Percentiles rank a stretch among this genome's conserved stretches.
phyloP scores from a whole-genome alignment of 2,888 invertebrate species.

The Brachyptera putata region DNA sequence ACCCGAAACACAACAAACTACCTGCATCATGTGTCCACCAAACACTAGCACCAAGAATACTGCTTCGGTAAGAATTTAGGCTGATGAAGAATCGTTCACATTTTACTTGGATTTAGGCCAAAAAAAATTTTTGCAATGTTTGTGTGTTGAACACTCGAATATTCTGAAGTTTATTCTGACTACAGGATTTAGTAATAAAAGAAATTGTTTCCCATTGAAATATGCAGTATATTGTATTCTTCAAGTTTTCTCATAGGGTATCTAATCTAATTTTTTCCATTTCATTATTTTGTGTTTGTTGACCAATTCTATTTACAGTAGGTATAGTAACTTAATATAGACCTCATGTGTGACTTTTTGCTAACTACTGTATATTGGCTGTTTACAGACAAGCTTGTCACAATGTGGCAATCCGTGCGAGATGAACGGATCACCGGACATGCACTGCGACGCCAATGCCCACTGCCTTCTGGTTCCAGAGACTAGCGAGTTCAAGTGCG shows the following conservation, averaged over 20 bases:
- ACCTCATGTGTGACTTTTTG: neutral
- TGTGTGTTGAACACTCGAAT: no score
- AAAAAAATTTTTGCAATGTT: no score
- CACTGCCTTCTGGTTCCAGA: conserved; percentile 80
- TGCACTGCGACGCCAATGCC: conserved; percentile 83
- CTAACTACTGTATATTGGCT: neutral
- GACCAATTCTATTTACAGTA: neutral
- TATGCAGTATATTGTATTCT: no score
- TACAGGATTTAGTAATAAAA: no score
- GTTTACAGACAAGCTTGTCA: conserved; percentile 62
- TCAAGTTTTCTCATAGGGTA: no score
- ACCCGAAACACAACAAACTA: conserved; percentile 80
- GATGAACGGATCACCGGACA: conserved; percentile 66
- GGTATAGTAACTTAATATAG: no score
- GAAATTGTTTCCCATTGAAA: no score
- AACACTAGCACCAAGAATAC: conserved; percentile 83
- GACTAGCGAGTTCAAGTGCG: conserved; percentile 81
- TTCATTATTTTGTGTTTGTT: neutral
- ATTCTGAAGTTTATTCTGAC: no score
- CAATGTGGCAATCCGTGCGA: conserved; percentile 92
- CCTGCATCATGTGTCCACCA: conserved; percentile 81
- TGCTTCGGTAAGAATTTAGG: conserved; percentile 78
- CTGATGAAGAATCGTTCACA: no score
- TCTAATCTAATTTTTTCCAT: neutral
- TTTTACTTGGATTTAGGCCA: no score